Evolutionary conservation across 2,888 invertebrate genomes (phyloP), one percentile per base, ranked within the genome.

Genomic region (Smittia sp.): DNA sequence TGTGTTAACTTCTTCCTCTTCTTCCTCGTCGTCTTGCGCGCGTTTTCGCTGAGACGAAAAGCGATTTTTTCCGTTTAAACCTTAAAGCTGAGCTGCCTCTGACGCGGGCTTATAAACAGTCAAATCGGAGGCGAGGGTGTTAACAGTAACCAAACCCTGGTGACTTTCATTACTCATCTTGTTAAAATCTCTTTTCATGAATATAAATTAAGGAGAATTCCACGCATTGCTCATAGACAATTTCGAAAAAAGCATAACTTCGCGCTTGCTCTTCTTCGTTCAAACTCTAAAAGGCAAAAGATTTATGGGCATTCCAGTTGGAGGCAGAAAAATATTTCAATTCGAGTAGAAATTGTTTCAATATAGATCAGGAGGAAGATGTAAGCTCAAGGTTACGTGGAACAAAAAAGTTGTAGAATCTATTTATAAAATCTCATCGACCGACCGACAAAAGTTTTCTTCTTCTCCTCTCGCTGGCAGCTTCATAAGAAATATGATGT

Each of bases 401-500:
- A 58, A 22, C 58, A 22, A 58, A 18, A 58, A 58, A 58, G 22
- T 22, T 58, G 20, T 58, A 22, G 7, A n/a, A 58, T 58, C 58
- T 58, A 58, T 58, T 58, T 58, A 22, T 58, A 58, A 58, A 13
- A 11, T 52, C n/a, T 52, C 52, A 52, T 52, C 52, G 52, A 52
- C 11, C 15, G 52, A 52, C 7, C 52, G 15, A 52, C 4, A 25
- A 62, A 20, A 65, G 18, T 27, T 65, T 62, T 27, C 65, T 27
- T 65, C 62, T 22, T 20, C 7, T 2, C 18, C 18, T 54, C 54
- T 58, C 18, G 6, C 58, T 9, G 20, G 58, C 58, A 15, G 2
- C 18, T 52, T 63, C n/a, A 9, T 63, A 39, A 20, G 38, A 66
- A 66, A 39, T 66, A 66, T 66, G 63, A 63, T 63, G 66, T 66